A percentile compares a stretch with the other conserved stretches of the same genome.
Evolutionary conservation across 2,797 vertebrate species (phyloP).

Genomic region (Sparidentex hasta): DNA sequence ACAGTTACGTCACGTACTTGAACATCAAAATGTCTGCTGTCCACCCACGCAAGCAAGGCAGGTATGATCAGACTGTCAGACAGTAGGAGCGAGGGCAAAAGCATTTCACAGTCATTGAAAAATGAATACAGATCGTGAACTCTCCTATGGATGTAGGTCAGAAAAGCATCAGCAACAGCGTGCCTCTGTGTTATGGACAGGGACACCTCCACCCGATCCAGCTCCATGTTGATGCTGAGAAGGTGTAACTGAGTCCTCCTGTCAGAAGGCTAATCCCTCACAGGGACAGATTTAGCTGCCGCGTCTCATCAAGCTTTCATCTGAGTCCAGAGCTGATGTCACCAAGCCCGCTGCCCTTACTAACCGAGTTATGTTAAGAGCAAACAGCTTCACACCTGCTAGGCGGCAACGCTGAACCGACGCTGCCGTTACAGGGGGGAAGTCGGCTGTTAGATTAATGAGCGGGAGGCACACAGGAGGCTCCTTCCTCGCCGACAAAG

Average conservation of each 20-base stretch:
- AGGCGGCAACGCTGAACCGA: constrained; percentile 21
- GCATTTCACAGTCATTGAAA: constrained; percentile 46
- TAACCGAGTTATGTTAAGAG: constrained; percentile 62
- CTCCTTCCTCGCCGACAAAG: constrained; percentile 21
- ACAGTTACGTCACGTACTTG: constrained; percentile 33
- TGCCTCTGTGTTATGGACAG: constrained; percentile 45
- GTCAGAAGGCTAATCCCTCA: constrained; percentile 73
- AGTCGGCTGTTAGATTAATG: constrained; percentile 26
- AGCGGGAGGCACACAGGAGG: constrained; percentile 31
- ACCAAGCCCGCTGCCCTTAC: constrained; percentile 33
- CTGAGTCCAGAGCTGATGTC: constrained; percentile 66
- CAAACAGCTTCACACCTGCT: constrained; percentile 66
- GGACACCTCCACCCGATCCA: constrained; percentile 41
- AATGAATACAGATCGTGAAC: constrained; percentile 36
- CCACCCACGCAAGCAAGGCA: constrained; percentile 61
- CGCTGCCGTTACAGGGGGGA: constrained; percentile 12
- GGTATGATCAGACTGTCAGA: constrained; percentile 65
- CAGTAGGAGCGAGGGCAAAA: constrained; percentile 35
- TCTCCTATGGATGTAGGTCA: constrained; percentile 54
- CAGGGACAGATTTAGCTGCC: constrained; percentile 69
- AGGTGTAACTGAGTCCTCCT: constrained; percentile 68
- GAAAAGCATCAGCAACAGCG: constrained; percentile 44
- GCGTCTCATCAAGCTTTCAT: constrained; percentile 71
- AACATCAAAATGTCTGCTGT: constrained; percentile 59
- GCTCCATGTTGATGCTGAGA: constrained; percentile 60